Conservation (phyloP, 2,888 invertebrate species). For the Coecobrya sp. region DNA sequence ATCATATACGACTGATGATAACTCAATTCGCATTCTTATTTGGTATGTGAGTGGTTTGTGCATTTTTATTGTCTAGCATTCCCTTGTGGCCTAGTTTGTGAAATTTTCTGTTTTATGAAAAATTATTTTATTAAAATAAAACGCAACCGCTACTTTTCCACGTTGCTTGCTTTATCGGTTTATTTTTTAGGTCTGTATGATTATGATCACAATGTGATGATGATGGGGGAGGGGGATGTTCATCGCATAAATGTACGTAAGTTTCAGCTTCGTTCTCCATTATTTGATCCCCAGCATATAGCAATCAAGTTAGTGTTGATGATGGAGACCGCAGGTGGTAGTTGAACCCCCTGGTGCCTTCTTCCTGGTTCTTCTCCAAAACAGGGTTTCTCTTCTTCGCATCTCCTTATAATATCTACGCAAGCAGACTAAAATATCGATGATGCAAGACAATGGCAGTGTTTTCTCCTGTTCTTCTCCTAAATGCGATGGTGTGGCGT, state of each 20-base stretch:
- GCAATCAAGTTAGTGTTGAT: slow-evolving; percentile 63
- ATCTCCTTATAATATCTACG: neutral
- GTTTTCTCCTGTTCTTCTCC: neutral
- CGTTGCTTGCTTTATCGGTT: too few relatives aligned
- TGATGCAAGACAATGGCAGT: slow-evolving; percentile 18
- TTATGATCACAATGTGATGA: neutral
- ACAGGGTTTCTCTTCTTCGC: neutral
- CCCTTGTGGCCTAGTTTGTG: too few relatives aligned
- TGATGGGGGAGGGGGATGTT: neutral
- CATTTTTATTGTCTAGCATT: too few relatives aligned
- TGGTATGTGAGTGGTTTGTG: too few relatives aligned
- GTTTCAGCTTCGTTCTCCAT: neutral
- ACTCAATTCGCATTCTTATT: too few relatives aligned
- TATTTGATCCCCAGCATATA: neutral
- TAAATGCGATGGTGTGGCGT: neutral
- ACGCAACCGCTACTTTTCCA: too few relatives aligned
- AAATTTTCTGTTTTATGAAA: too few relatives aligned
- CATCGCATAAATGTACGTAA: neutral
- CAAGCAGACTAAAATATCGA: neutral
- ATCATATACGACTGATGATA: too few relatives aligned
- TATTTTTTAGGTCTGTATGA: slow-evolving; percentile 5
- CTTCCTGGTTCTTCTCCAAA: slow-evolving; percentile 47
- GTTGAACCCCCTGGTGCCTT: slow-evolving; percentile 67
- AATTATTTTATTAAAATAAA: too few relatives aligned
- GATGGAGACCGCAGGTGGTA: slow-evolving; percentile 81